Base-by-base conservation (phyloP, 2,888 invertebrate genomes). In the Carterocephalus palaemon region DNA sequence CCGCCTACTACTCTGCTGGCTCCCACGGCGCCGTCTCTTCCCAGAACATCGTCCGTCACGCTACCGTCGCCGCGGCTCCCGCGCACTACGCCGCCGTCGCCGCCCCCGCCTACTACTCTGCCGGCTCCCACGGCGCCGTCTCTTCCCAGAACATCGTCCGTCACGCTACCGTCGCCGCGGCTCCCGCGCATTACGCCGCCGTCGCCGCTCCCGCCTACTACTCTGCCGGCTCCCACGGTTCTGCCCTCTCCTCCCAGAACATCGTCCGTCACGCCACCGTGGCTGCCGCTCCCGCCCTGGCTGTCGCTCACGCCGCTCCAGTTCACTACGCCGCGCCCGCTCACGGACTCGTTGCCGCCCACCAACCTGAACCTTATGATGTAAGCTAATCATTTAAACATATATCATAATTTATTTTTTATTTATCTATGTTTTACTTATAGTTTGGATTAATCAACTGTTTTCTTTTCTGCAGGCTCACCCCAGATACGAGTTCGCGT, bases 401-500 rank as follows among this genome's bases (percentile, higher is more conserved):
- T 41, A 33, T 16, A 8, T 4, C 2, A 2, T 23, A 5, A 8
- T 23, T 23, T 23, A 23, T n/a, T 20, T 22, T 32, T 7, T 23
- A 16, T 16, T 13, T 15, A 31, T 31, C 9, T 31, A n/a, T 4
- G 7, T 31, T 15, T 13, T n/a, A 8, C 22, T n/a, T n/a, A n/a
- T n/a, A n/a, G n/a, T n/a, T n/a, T n/a, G n/a, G n/a, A n/a, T n/a
- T 29, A 19, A 19, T 13, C 19, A 29, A 40, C 20, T 20, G 12
- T 28, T 1, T 33, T 20, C 4, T 42, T 38, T 46, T 32, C 36
- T 48, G 1, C 46, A 88, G 87, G 74, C 81, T 2, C 81, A 84
- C 59, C 87, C 88, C 23, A 82, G 86, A 56, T 89, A 89, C 70
- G 78, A 85, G 39, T 88, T 86, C 68, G 78, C 80, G 33, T 89